Evolutionary conservation across 2,113 vertebrate species (phyloP).

Genomic region (Lagopus leucura): DNA sequence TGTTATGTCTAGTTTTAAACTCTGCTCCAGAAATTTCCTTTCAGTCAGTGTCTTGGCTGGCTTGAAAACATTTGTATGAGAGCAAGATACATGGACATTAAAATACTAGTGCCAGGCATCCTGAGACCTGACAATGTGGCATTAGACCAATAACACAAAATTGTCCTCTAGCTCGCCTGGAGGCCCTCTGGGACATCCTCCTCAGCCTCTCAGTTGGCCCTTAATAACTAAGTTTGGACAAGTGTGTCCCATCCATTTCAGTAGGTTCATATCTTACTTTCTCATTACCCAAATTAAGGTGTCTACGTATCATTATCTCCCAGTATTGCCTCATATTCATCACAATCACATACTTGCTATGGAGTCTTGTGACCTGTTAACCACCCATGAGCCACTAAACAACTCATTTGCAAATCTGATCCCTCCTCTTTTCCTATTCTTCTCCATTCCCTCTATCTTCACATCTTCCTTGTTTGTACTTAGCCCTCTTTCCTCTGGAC

Average conservation of each 20-base stretch:
- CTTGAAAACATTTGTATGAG: background rate
- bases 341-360: background rate
- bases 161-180: background rate
- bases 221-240: rapidly evolving
- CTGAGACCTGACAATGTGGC: background rate
- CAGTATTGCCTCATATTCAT: background rate
- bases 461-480: background rate
- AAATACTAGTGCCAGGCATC: background rate
- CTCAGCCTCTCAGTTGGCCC: background rate
- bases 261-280: background rate
- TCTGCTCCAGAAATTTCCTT: background rate
- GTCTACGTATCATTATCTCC: rapidly evolving
- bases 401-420: background rate
- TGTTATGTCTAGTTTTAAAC: background rate
- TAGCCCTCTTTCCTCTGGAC: background rate
- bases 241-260: background rate
- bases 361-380: background rate
- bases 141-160: background rate
- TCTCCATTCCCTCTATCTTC: background rate
- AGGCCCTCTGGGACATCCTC: rapidly evolving
- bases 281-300: background rate
- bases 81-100: background rate
- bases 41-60: background rate
- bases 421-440: background rate
- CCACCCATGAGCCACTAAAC: too few species aligned